Evolutionary conservation across 2,113 vertebrate species (phyloP), one percentile per base, ranked within the genome.

Genomic region (Varanus komodoensis): DNA sequence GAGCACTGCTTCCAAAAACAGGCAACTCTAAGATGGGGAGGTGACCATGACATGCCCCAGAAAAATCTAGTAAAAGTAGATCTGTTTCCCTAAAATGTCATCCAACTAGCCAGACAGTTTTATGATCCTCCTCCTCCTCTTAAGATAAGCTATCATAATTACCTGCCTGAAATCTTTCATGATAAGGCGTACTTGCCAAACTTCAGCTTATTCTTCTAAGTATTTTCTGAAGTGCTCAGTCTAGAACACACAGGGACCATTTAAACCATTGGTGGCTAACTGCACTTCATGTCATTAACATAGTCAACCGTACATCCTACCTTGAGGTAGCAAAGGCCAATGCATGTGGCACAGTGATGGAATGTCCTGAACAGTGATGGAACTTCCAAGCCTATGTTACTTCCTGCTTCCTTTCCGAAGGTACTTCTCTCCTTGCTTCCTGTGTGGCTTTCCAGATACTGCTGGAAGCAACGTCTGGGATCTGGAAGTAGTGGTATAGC

Each of bases 41-140:
- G 81, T 89, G 71, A 89, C 69, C 69, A 50, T 88, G 87, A 88
- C 87, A 88, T 67, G 78, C 71, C 81, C 80, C 71, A 84, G 81
- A 71, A 74, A 84, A 83, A 52, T 52, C 44, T 69, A 52, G 32
- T 88, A 88, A 87, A 87, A 12, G 27, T 73, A 25, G 1, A 52
- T 19, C 44, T 32, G 27, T 38, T 82, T 57, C n/a, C 38, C 7
- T 8, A 11, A 86, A 74, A 80, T 64, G 80, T 83, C 68, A 64
- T 50, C 73, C 88, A 83, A n/a, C 25, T 73, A 27, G 79, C 50
- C 38, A 44, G 50, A 21, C 14, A 9, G 7, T 25, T 74, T 77
- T 77, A 67, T 50, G 68, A 71, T 52, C 71, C 15, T 32, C 73
- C 69, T 32, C 73, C 69, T 83, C 69, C 81, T 64, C 25, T 67